Conservation (phyloP, 1,140 invertebrate genomes). For the Tetramorium simillimum region DNA sequence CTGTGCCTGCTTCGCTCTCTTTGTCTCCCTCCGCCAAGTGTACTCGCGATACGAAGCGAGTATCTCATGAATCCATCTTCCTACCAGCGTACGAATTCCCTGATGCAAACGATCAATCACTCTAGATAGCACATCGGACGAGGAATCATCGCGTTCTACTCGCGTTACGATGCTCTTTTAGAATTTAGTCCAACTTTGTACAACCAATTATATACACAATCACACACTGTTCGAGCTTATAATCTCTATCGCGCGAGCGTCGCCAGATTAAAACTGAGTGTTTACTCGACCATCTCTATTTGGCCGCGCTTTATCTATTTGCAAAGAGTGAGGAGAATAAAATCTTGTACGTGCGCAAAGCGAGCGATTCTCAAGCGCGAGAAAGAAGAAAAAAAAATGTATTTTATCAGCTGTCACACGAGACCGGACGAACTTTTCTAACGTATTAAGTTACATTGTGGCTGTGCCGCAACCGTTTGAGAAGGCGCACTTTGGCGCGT, state of each 20-base stretch:
- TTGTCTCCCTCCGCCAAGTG: conserved; percentile 63
- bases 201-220: conserved; percentile 34
- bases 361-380: not conserved
- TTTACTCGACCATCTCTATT: not conserved
- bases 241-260: conserved; percentile 18
- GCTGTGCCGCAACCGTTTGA: conserved; percentile 1
- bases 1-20: conserved; percentile 78
- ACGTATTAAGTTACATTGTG: not conserved
- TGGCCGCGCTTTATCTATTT: not conserved
- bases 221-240: conserved; percentile 56
- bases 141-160: not conserved
- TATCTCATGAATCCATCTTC: conserved; percentile 10
- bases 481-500: conserved; percentile 2
- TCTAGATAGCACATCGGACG: not conserved
- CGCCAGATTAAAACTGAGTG: not conserved
- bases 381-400: not conserved
- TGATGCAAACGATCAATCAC: conserved; percentile 17
- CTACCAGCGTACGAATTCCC: conserved; percentile 15
- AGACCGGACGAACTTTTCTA: conserved; percentile 29
- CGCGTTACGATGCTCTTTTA: conserved; percentile 41
- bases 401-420: not conserved
- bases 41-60: conserved; percentile 30
- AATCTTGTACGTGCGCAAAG: conserved; percentile 21
- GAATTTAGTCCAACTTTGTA: conserved; percentile 49
- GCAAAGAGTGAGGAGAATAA: conserved; percentile 5